phyloP scores from a whole-genome alignment of 2,113 vertebrate species.

The Paedocypris sp. region DNA sequence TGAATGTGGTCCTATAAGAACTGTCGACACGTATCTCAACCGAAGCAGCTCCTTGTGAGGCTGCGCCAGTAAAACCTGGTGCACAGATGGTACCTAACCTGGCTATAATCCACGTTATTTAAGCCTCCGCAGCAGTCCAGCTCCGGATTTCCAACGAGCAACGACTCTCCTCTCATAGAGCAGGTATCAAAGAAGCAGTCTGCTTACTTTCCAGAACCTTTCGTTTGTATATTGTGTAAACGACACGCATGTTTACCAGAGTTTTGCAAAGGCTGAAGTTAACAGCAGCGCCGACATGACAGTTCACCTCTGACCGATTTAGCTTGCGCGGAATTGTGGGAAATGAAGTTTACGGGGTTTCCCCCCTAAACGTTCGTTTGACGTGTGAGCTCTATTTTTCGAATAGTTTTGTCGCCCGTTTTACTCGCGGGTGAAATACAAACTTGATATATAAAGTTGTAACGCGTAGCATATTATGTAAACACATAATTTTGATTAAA shows the following conservation, averaged over 20 bases:
- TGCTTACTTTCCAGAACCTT: not conserved
- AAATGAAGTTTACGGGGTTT: conserved; percentile 37
- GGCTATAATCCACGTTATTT: conserved; percentile 57
- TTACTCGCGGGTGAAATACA: no score
- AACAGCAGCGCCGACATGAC: not conserved
- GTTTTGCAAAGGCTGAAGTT: not conserved
- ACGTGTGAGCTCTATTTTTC: not conserved
- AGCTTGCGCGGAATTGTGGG: conserved; percentile 42
- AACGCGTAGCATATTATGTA: no score
- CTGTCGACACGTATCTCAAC: no score
- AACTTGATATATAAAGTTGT: no score
- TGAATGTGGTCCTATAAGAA: no score
- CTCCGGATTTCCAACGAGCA: not conserved
- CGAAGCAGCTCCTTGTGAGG: no score
- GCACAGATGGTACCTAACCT: conserved; percentile 47
- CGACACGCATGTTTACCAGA: not conserved
- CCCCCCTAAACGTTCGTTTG: no score
- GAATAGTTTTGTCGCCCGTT: not conserved
- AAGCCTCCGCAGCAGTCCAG: conserved; percentile 62
- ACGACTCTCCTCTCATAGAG: conserved; percentile 31
- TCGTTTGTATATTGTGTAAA: not conserved
- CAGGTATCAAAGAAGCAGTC: not conserved
- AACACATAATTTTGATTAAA: no score
- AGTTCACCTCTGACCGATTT: conserved; percentile 28
- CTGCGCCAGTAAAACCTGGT: no score